phyloP scores from a whole-genome alignment of 1,140 invertebrate genomes.

The Panonychus citri region DNA sequence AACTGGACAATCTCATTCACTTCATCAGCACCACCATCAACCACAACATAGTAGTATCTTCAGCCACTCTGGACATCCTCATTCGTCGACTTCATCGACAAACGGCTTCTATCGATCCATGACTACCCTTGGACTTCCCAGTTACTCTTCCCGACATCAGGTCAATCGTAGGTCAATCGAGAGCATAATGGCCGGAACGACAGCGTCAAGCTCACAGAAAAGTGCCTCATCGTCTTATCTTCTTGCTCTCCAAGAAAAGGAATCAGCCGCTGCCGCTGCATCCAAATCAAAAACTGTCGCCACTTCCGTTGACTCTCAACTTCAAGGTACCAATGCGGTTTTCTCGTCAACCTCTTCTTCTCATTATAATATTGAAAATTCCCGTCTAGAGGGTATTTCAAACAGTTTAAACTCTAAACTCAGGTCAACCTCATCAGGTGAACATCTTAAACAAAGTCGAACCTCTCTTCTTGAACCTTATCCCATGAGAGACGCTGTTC shows the following conservation, averaged over 20 bases:
- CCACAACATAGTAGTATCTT: constrained; percentile 1
- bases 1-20: background rate
- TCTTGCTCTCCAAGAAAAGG: constrained; percentile 7
- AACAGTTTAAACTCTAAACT: background rate
- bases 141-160: constrained; percentile 1
- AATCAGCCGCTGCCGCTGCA: background rate
- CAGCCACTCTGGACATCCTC: background rate
- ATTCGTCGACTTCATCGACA: background rate
- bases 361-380: constrained; percentile 8
- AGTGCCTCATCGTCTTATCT: constrained; percentile 10
- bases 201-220: constrained; percentile 5
- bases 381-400: constrained; percentile 1
- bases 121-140: background rate
- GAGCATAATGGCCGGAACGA: background rate
- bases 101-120: constrained; percentile 7
- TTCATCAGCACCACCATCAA: constrained; percentile 7
- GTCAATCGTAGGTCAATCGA: constrained; percentile 7
- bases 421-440: background rate
- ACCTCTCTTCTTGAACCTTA: constrained; percentile 22
- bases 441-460: background rate
- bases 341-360: constrained; percentile 4
- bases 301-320: constrained; percentile 6
- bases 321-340: background rate
- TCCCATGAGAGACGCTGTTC: constrained; percentile 64
- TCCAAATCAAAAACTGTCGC: constrained; percentile 5